Evolutionary conservation across 2,113 vertebrate genomes (phyloP), one percentile per base, ranked within the genome.

Genomic region (Taurulus bubalis): DNA sequence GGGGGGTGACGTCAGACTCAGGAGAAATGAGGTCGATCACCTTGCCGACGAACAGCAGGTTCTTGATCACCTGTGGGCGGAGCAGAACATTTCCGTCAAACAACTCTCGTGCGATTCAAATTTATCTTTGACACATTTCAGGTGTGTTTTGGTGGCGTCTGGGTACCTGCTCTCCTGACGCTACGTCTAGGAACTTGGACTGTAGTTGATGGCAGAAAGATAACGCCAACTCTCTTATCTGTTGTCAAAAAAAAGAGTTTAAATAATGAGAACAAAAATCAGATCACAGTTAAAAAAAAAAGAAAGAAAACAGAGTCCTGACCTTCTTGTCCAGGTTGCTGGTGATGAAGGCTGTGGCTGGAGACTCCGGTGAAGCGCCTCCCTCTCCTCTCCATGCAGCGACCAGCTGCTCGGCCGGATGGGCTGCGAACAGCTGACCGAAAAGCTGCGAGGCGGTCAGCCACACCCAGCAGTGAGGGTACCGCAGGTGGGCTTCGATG

Each of bases 401-500:
- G n/a, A 97, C 83, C 85, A 99, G 95, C 70, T 97, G 94, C 79
- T 98, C 97, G 0, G 96, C 96, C 56, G 94, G 95, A 59, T 96
- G 95, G 58, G 95, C 93, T 1, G 97, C 97, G 80, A 99, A 99
- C 82, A 99, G 91, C 90, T 97, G 93, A 4, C 98, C 98, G 55
- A 98, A 98, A 42, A 98, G 94, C 93, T 99, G 97, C 10, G 98
- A 96, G 30, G 98, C 95, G 0, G 97, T 99, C 79, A 98, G 93
- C 98, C 98, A 99, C 58, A 99, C 98, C 98, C 98, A 99, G 90
- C 87, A 98, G 87, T 99, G 98, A 36, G 98, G 97, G 75, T 98
- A 94, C 74, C 96, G 95, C 82, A 99, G 94, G 91, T 99, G 97
- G 79, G 95, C 88, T 56, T 99, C 95, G 9, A 97, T 75, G 22